phyloP scores from a whole-genome alignment of 2,888 invertebrate genomes.

The Mesoligia furuncula region DNA sequence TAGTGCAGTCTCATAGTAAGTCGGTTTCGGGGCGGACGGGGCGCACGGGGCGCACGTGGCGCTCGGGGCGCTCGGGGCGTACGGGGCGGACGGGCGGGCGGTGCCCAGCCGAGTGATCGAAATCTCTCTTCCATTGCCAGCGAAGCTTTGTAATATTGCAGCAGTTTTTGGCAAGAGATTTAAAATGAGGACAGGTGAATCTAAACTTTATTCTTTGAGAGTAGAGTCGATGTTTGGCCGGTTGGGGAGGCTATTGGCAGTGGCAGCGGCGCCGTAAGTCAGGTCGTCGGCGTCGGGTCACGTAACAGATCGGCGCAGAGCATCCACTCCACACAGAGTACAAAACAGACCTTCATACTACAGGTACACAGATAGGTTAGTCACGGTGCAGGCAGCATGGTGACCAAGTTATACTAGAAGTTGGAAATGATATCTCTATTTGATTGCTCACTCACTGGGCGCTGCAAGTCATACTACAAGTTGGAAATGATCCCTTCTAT shows the following conservation, averaged over 20 bases:
- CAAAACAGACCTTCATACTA: neutral
- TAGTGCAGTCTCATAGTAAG: conserved; percentile 40
- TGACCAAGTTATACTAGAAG: too few relatives aligned
- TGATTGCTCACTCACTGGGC: too few relatives aligned
- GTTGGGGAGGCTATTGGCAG: conserved; percentile 20
- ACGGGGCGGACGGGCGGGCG: conserved; percentile 5
- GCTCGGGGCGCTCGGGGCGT: conserved; percentile 4
- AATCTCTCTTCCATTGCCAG: conserved; percentile 62
- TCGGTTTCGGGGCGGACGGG: conserved; percentile 20
- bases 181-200: conserved; percentile 2
- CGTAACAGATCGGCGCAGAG: conserved; percentile 7
- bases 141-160: conserved; percentile 65
- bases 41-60: conserved; percentile 11
- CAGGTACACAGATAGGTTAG: too few relatives aligned
- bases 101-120: conserved; percentile 54
- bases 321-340: neutral
- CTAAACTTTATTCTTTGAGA: conserved; percentile 6
- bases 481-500: too few relatives aligned
- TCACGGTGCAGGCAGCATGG: too few relatives aligned
- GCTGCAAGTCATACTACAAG: too few relatives aligned
- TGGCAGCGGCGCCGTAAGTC: conserved; percentile 48
- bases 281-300: conserved; percentile 43
- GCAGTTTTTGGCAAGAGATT: conserved; percentile 67
- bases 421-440: too few relatives aligned
- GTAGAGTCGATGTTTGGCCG: conserved; percentile 40